A percentile compares a stretch with the other conserved stretches of the same genome.
Conservation (phyloP, 1,140 invertebrate genomes). For the Drosophila orena region DNA sequence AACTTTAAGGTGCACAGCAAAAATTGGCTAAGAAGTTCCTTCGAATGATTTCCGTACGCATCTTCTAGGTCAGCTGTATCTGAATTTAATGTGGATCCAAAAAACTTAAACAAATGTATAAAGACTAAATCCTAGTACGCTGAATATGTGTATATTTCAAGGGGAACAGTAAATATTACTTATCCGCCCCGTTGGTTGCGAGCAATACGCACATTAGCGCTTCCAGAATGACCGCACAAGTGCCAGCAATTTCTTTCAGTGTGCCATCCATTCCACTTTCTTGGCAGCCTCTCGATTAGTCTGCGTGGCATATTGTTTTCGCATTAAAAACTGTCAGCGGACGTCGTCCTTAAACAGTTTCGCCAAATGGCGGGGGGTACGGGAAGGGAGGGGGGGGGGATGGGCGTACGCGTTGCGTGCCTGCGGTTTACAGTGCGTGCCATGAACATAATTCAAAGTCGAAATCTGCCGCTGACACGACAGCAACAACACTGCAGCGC, state of each 20-base stretch:
- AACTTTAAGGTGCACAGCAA: background rate
- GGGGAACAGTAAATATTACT: too few relatives aligned
- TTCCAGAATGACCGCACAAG: background rate
- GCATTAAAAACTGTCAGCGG: constrained; percentile 10
- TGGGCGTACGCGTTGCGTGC: constrained; percentile 43
- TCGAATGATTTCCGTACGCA: too few relatives aligned
- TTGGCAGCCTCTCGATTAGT: constrained; percentile 26
- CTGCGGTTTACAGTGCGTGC: constrained; percentile 61
- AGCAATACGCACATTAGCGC: too few relatives aligned
- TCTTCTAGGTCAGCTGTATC: too few relatives aligned
- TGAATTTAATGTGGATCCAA: too few relatives aligned
- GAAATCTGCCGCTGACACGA: constrained; percentile 65
- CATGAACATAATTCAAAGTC: constrained; percentile 69
- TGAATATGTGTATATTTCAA: too few relatives aligned
- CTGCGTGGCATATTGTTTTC: constrained; percentile 21
- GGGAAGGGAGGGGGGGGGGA: background rate
- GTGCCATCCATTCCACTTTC: background rate
- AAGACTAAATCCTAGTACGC: too few relatives aligned
- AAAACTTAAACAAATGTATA: too few relatives aligned
- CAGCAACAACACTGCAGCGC: constrained; percentile 28
- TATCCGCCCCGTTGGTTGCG: too few relatives aligned
- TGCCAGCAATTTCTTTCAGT: background rate
- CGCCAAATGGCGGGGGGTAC: constrained; percentile 28
- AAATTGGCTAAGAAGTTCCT: background rate
- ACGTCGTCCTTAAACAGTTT: background rate